phyloP scores from a whole-genome alignment of 2,113 vertebrate genomes.

The Pithys albifrons region DNA sequence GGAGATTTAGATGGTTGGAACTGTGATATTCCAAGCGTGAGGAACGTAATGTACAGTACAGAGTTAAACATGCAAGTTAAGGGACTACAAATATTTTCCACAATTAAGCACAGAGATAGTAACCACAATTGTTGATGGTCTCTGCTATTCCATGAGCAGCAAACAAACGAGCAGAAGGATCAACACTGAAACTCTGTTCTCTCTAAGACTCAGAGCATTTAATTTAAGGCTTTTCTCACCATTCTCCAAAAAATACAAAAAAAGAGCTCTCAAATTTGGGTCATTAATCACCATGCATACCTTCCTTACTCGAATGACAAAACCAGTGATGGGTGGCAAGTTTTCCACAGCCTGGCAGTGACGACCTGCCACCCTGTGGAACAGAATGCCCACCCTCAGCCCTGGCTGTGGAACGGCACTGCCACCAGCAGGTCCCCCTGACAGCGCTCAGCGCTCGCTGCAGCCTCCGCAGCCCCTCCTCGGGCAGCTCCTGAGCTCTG shows the following conservation, averaged over 20 bases:
- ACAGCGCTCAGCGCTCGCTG: rapidly evolving
- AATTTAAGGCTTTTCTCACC: background rate
- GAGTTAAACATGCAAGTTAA: background rate
- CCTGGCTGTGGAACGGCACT: background rate
- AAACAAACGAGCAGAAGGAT: background rate
- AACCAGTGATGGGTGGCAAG: background rate
- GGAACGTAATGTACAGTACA: background rate
- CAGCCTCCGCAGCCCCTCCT: background rate
- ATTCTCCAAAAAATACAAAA: background rate
- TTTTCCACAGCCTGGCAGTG: background rate
- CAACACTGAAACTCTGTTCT: background rate
- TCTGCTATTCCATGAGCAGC: background rate
- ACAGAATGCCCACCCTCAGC: rapidly evolving
- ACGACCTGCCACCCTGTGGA: constrained; percentile 16
- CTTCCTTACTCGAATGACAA: background rate
- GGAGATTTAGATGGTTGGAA: background rate
- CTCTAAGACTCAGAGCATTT: background rate
- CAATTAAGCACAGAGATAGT: background rate
- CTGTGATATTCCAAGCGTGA: background rate
- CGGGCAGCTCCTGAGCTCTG: background rate
- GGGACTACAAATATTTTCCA: background rate
- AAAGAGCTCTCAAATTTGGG: background rate
- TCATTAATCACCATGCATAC: background rate
- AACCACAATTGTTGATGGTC: background rate
- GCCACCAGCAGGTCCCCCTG: background rate